Conservation (phyloP, 2,888 invertebrate genomes). For the Meloe dianella region DNA sequence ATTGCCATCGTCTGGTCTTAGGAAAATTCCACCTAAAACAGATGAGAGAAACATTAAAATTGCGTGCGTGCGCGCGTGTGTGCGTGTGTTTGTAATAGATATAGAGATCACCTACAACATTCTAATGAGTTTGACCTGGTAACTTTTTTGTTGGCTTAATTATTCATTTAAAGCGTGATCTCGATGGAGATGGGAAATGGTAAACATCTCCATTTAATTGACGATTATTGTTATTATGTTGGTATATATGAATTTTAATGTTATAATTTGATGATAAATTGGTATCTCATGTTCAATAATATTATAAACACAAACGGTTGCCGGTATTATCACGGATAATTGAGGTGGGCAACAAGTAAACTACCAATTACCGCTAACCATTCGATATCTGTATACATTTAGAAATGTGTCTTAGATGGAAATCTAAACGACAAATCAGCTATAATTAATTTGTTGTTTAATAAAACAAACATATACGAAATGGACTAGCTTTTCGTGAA, state of each 20-base stretch:
- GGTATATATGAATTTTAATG: neutral
- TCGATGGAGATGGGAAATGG: neutral
- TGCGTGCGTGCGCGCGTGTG: no score
- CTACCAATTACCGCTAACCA: slow-evolving; percentile 8
- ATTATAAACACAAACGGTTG: neutral
- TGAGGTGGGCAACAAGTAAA: neutral
- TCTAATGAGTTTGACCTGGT: neutral
- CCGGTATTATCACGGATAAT: neutral
- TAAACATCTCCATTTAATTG: neutral
- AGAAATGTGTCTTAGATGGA: neutral
- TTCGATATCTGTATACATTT: neutral
- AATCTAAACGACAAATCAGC: neutral
- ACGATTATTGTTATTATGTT: neutral
- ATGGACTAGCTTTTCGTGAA: no score
- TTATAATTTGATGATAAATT: neutral
- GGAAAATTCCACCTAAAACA: slow-evolving; percentile 71
- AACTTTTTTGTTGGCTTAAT: neutral
- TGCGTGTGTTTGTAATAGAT: no score
- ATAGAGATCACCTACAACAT: slow-evolving; percentile 17
- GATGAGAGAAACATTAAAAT: slow-evolving; percentile 31
- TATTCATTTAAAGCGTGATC: no score
- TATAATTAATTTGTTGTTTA: neutral
- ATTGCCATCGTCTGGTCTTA: slow-evolving; percentile 82
- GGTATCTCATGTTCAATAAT: neutral
- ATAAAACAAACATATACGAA: no score